Base-by-base conservation (phyloP, 2,888 invertebrate species). In the Patella caerulea region DNA sequence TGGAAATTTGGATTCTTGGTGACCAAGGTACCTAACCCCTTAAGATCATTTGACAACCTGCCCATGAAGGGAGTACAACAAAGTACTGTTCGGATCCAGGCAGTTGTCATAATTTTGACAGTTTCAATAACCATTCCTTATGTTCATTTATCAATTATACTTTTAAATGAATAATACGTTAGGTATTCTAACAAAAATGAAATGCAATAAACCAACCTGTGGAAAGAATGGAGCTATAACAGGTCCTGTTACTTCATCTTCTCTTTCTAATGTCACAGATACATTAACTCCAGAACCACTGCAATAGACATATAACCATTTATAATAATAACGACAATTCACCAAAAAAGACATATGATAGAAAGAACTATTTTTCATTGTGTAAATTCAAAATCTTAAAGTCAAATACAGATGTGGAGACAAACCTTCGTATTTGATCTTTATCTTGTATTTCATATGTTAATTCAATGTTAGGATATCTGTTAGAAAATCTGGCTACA, bases 141-240 rank as follows among this genome's bases (percentile, higher is more conserved):
- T 7, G 45, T 45, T 9, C 9, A 7, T 45, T 45, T 45, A 45
- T 9, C 7, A 45, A 9, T 45, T 7, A 45, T 9, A 45, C 45
- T 45, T 45, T 45, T 45, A 45, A 9, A 9, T 1, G 45, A 45
- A 45, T 45, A 45, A 9, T 45, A 7, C 9, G 7, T 34, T 5
- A 34, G 4, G 4, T 34, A 34, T 5, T 34, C 4, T 34, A 34
- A 34, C 34, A 34, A 34, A 34, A n/a, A n/a, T 11, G 19, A 19
- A 65, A 65, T 65, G 70, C 52, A 53, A 19, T 14, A n/a, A 53
- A 79, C 86, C 89, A 86, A 96, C 96, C 94, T 96, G 96, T 15
- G 99, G 99, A 94, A 98, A 99, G 93, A 97, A 97, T 0, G 99
- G 99, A 1, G 99, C 99, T 78, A 99, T 97, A 54, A 99, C 99